A percentile compares a stretch with the other conserved stretches of the same genome.
These are phyloP conservation scores for Zosterops hypoxanthus DNA, from an alignment of 2,113 vertebrate species.

Conservation along the genomic window DNA sequence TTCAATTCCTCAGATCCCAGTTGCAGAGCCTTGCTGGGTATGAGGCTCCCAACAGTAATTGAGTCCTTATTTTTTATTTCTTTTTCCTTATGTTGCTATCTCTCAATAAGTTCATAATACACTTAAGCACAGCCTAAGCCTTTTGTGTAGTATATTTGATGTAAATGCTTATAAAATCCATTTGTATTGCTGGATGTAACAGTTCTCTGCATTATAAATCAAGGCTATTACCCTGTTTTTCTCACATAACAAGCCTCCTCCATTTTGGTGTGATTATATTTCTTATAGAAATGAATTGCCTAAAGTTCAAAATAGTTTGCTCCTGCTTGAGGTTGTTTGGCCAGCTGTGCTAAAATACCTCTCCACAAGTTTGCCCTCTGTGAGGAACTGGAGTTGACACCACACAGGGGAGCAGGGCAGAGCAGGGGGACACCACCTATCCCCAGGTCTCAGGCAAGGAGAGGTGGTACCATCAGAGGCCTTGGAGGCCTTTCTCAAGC, in stretches of 20 bases:
- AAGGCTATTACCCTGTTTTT: neutral
- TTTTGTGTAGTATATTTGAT: neutral
- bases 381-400: neutral
- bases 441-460: rapidly evolving
- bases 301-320: neutral
- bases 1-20: neutral
- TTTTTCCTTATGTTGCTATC: neutral
- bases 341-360: neutral
- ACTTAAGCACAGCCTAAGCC: neutral
- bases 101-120: neutral
- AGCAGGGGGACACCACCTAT: neutral
- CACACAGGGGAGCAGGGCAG: neutral
- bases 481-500: neutral
- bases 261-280: neutral
- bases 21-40: neutral
- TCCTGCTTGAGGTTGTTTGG: neutral
- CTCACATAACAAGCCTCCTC: neutral
- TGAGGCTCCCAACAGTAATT: neutral
- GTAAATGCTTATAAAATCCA: neutral
- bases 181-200: neutral
- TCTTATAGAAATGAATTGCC: neutral
- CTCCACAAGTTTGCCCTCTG: neutral
- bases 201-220: neutral
- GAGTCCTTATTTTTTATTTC: neutral
- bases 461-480: neutral